Percentiles rank a stretch among this genome's conserved stretches.
Conservation (phyloP, 2,888 invertebrate species). For the Drosophila prostipennis region DNA sequence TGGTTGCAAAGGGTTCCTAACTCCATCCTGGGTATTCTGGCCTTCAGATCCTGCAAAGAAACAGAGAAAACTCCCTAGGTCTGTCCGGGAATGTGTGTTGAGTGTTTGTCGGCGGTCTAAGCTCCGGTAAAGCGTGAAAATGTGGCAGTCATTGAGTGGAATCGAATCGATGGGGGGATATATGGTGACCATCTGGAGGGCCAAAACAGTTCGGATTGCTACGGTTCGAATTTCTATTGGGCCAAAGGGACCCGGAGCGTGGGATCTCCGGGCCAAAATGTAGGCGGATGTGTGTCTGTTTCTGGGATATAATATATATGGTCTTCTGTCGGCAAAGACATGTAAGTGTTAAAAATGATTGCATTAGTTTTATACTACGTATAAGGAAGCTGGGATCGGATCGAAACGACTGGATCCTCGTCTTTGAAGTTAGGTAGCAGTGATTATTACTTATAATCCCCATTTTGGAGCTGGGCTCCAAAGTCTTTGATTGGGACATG, state of each 20-base stretch:
- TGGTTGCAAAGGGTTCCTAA: neutral
- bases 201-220: conserved; percentile 40
- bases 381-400: conserved; percentile 33
- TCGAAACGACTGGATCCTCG: conserved; percentile 18
- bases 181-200: conserved; percentile 4
- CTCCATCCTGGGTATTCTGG: neutral
- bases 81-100: conserved; percentile 25
- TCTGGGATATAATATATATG: conserved; percentile 10
- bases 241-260: conserved; percentile 26
- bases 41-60: conserved; percentile 21
- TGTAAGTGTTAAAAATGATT: conserved; percentile 29
- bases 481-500: conserved; percentile 3
- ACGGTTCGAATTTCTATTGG: conserved; percentile 17
- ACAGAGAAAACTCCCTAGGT: conserved; percentile 32
- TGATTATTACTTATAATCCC: conserved; percentile 2
- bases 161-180: conserved; percentile 2
- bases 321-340: conserved; percentile 41
- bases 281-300: conserved; percentile 39
- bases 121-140: conserved; percentile 26
- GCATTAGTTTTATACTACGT: conserved; percentile 40
- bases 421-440: conserved; percentile 23
- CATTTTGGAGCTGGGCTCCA: conserved; percentile 3
- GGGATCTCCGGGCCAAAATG: conserved; percentile 19
- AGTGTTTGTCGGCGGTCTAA: conserved; percentile 20
- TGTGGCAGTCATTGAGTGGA: conserved; percentile 27